phyloP scores from a whole-genome alignment of 2,888 invertebrate genomes.

The Micropterix aruncella region DNA sequence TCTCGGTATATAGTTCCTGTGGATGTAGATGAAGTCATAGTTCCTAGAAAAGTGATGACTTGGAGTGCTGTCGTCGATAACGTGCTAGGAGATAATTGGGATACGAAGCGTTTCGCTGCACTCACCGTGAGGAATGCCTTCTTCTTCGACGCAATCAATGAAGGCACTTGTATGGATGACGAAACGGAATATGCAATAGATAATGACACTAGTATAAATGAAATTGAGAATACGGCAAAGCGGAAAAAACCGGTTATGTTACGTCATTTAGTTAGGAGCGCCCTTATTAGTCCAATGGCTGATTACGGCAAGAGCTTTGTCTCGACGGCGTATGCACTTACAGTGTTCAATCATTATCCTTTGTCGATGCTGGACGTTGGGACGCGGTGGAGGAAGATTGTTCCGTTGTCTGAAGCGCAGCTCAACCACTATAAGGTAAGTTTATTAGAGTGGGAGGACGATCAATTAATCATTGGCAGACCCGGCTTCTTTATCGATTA shows the following conservation, averaged over 20 bases:
- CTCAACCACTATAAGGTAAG: slow-evolving; percentile 53
- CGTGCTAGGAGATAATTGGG: slow-evolving; percentile 26
- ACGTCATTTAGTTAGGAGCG: slow-evolving; percentile 37
- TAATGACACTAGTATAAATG: slow-evolving; percentile 1
- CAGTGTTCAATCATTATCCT: slow-evolving; percentile 65
- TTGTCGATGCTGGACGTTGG: slow-evolving; percentile 42
- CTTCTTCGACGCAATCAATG: slow-evolving; percentile 41
- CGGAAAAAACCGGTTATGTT: slow-evolving; percentile 29
- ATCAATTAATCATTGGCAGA: no score
- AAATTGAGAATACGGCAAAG: slow-evolving; percentile 21
- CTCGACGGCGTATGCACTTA: slow-evolving; percentile 45
- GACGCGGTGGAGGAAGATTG: slow-evolving; percentile 38
- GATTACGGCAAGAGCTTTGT: slow-evolving; percentile 62
- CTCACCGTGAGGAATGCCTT: slow-evolving; percentile 54
- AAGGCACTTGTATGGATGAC: not conserved
- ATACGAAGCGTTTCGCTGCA: slow-evolving; percentile 38
- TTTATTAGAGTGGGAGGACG: no score
- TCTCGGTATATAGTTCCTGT: slow-evolving; percentile 53
- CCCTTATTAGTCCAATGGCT: slow-evolving; percentile 43
- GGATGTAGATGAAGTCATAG: slow-evolving; percentile 60
- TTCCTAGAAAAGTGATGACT: slow-evolving; percentile 43
- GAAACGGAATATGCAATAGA: not conserved
- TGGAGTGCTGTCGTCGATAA: slow-evolving; percentile 43
- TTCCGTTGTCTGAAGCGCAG: slow-evolving; percentile 43
- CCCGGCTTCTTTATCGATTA: no score